Conservation (phyloP, 2,797 vertebrate genomes). For the Coranthus polyacanthus region DNA sequence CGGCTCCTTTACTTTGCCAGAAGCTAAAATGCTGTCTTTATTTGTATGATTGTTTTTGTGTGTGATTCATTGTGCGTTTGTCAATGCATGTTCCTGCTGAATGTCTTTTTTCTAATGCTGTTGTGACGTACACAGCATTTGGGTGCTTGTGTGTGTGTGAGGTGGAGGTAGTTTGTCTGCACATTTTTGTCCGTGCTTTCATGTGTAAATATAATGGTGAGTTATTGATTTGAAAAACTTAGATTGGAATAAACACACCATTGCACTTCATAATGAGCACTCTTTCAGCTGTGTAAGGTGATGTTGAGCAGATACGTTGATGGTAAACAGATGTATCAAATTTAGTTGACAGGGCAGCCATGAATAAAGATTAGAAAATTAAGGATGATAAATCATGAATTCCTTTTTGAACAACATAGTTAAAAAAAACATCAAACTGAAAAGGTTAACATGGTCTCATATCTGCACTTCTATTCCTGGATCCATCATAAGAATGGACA, state of each 20-base stretch:
- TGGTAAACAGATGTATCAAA: slow-evolving; percentile 36
- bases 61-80: slow-evolving; percentile 17
- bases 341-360: neutral
- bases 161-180: neutral
- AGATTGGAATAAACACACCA: slow-evolving; percentile 47
- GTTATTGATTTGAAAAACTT: slow-evolving; percentile 52
- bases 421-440: neutral
- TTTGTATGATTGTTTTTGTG: slow-evolving; percentile 8
- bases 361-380: slow-evolving; percentile 21
- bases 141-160: neutral
- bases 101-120: neutral
- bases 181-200: slow-evolving; percentile 28
- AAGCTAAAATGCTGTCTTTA: neutral
- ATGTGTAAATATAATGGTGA: slow-evolving; percentile 52
- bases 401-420: slow-evolving; percentile 4
- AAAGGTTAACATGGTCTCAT: slow-evolving; percentile 20
- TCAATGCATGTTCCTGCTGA: neutral
- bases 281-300: slow-evolving; percentile 29
- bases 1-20: too few relatives aligned
- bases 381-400: slow-evolving; percentile 28
- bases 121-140: neutral
- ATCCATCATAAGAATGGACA: slow-evolving; percentile 37
- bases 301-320: slow-evolving; percentile 25
- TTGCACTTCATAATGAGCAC: slow-evolving; percentile 46
- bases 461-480: slow-evolving; percentile 41